Evolutionary conservation across 2,888 invertebrate species (phyloP).

Genomic region (Timandra comae): DNA sequence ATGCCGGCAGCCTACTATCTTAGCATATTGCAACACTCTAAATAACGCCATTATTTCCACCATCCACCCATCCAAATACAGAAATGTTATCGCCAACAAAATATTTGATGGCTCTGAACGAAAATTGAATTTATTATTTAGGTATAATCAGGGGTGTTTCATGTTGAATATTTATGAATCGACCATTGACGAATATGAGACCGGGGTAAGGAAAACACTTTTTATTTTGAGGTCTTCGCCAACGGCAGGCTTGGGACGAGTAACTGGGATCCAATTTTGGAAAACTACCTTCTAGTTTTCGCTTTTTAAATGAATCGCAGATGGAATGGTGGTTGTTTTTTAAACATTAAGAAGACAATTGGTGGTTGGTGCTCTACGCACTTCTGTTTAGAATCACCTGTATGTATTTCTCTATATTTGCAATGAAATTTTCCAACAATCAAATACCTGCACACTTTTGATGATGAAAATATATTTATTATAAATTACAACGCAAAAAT

Average conservation of each 20-base stretch:
- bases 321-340: slow-evolving; percentile 10
- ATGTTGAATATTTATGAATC: slow-evolving; percentile 45
- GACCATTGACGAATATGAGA: slow-evolving; percentile 49
- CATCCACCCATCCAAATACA: slow-evolving; percentile 59
- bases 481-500: no score
- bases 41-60: slow-evolving; percentile 70
- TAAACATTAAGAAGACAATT: slow-evolving; percentile 5
- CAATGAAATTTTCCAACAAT: no score
- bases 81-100: slow-evolving; percentile 58
- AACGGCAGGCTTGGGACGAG: slow-evolving; percentile 22
- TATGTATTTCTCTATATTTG: no score
- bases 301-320: neutral
- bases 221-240: slow-evolving; percentile 14
- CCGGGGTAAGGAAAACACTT: slow-evolving; percentile 25
- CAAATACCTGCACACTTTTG: no score
- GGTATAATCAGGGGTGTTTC: slow-evolving; percentile 47
- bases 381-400: no score
- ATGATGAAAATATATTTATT: neutral
- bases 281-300: slow-evolving; percentile 9
- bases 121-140: slow-evolving; percentile 75
- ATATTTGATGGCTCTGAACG: slow-evolving; percentile 63
- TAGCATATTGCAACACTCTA: slow-evolving; percentile 75
- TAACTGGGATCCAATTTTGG: slow-evolving; percentile 15
- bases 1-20: slow-evolving; percentile 72
- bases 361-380: no score